Evolutionary conservation across 1,140 invertebrate species (phyloP).

Genomic region (Anagrus nilaparvatae): DNA sequence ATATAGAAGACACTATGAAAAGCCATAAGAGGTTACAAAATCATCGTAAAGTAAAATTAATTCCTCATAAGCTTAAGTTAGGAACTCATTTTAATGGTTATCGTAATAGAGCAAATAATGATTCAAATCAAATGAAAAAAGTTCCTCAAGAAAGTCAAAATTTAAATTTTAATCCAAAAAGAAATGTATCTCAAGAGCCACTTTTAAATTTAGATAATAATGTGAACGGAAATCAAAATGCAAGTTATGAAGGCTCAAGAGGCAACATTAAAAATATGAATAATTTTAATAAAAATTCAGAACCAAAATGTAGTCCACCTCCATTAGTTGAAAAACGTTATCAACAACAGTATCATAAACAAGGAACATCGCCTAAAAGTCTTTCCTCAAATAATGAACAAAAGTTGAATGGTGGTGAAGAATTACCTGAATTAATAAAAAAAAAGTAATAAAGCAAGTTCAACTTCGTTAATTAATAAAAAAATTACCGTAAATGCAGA

Average conservation of each 20-base stretch:
- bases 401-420: too few relatives aligned
- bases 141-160: neutral
- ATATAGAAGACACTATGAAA: constrained; percentile 9
- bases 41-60: constrained; percentile 13
- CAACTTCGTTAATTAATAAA: neutral
- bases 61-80: constrained; percentile 4
- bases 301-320: too few relatives aligned
- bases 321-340: too few relatives aligned
- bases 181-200: too few relatives aligned
- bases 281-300: too few relatives aligned
- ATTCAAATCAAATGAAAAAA: neutral
- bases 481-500: constrained; percentile 11
- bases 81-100: too few relatives aligned
- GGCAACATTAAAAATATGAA: too few relatives aligned
- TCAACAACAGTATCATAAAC: neutral
- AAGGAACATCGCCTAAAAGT: neutral
- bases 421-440: neutral
- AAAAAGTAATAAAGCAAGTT: neutral
- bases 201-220: too few relatives aligned
- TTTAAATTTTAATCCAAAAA: neutral
- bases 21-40: constrained; percentile 17
- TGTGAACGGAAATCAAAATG: too few relatives aligned
- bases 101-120: neutral
- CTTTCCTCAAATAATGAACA: too few relatives aligned
- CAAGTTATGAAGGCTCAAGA: too few relatives aligned